Base-by-base conservation (phyloP, 2,113 vertebrate species). In the Etheostoma spectabile region DNA sequence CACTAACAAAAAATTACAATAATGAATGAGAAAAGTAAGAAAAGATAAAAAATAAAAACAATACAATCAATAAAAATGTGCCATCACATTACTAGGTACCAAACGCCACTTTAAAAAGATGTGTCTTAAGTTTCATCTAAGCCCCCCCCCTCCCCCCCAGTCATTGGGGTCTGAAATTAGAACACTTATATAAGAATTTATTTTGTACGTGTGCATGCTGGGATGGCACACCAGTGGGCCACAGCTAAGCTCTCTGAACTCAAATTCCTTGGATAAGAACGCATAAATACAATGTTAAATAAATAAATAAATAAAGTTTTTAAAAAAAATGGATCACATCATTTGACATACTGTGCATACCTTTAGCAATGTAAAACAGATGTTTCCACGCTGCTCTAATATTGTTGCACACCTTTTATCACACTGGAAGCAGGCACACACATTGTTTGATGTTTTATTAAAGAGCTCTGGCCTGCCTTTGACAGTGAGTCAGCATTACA, bases 151-250 rank as follows among this genome's bases (percentile, higher is more conserved):
- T 10, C 18, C 15, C 27, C 27, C 27, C 27, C 67, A 74, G 48
- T 77, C 79, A 68, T 11, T 57, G 38, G 59, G 64, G 79, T 78
- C 75, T 88, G 65, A 72, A 82, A 78, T 82, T 62, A 78, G 64
- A 80, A 45, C 24, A 8, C 46, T 73, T 80, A 83, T 38, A 22
- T 65, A 80, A 72, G 0, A 80, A 62, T 66, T 68, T 13, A 53
- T 80, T 82, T 68, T 74, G 64, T 42, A 35, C 65, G 66, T 19
- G 75, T 79, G 72, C 63, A 56, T 3, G 68, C 56, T 27, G 65
- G 57, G 52, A 57, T 14, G 69, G 45, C n/a, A 45, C 56, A 46
- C 48, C 24, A 42, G n/a, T 35, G 76, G 63, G 61, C 59, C 56
- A 24, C 53, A 71, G 56, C 21, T 71, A 46, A 79, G 56, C 61